These are phyloP conservation scores for Torymus tubicola DNA, from an alignment of 2,888 invertebrate species.

Conservation along the genomic window DNA sequence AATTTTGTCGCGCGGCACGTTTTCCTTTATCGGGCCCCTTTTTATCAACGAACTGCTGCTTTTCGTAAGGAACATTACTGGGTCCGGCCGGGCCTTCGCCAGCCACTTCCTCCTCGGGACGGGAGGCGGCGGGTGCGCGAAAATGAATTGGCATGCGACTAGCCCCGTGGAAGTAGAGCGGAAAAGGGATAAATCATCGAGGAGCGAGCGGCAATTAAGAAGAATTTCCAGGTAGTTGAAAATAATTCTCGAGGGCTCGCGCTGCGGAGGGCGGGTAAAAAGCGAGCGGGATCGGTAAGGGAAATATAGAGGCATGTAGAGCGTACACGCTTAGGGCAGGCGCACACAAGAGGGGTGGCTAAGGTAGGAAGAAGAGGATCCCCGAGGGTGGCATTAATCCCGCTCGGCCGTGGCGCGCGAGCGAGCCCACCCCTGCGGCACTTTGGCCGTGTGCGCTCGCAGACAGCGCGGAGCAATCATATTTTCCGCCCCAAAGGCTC, in stretches of 20 bases:
- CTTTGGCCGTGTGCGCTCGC: conserved; percentile 59
- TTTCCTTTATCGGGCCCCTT: too few relatives aligned
- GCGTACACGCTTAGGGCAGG: neutral
- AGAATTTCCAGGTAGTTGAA: conserved; percentile 47
- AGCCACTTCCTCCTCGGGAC: too few relatives aligned
- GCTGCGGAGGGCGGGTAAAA: neutral
- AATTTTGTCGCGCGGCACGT: too few relatives aligned
- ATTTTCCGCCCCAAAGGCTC: conserved; percentile 76
- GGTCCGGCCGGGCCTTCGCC: too few relatives aligned
- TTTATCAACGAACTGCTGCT: too few relatives aligned
- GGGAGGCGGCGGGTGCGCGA: too few relatives aligned
- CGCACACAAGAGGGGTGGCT: conserved; percentile 14
- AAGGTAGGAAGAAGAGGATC: conserved; percentile 64
- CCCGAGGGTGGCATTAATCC: conserved; percentile 76
- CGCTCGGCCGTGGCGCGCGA: conserved; percentile 55
- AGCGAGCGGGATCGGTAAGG: conserved; percentile 22
- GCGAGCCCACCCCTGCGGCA: conserved; percentile 50
- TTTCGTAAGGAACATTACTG: too few relatives aligned
- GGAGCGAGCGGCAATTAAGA: conserved; percentile 35
- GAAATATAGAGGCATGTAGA: conserved; percentile 20
- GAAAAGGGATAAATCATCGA: too few relatives aligned
- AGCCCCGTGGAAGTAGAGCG: too few relatives aligned
- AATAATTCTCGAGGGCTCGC: conserved; percentile 36
- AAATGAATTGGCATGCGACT: too few relatives aligned
- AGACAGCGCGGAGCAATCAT: conserved; percentile 72